phyloP scores from a whole-genome alignment of 2,113 vertebrate species.

The Mystacornis crossleyi region DNA sequence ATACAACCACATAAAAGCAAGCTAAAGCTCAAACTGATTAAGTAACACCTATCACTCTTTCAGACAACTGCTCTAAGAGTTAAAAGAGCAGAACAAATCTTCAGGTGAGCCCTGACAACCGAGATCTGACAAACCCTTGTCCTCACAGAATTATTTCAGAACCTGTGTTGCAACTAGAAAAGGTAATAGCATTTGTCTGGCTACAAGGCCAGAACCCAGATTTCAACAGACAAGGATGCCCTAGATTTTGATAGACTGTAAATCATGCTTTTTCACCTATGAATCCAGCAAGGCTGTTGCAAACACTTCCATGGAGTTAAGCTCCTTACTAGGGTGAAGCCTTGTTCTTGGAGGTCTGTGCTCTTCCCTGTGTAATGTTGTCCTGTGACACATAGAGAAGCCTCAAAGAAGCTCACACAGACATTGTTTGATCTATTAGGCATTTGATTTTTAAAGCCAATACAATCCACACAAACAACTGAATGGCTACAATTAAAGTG shows the following conservation, averaged over 20 bases:
- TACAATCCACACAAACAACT: background rate
- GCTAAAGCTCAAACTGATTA: background rate
- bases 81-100: background rate
- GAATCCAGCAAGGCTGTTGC: background rate
- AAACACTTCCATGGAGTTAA: background rate
- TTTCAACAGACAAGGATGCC: background rate
- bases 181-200: background rate
- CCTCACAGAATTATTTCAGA: background rate
- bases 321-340: background rate
- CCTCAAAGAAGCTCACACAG: background rate
- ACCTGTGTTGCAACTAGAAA: background rate
- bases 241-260: background rate
- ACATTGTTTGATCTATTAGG: background rate
- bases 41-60: background rate
- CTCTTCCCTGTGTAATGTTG: background rate
- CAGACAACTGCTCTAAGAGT: background rate
- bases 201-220: background rate
- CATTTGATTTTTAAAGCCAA: background rate
- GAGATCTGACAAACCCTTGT: background rate
- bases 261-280: background rate
- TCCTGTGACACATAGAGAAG: accelerated
- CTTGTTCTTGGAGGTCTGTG: background rate
- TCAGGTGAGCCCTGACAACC: background rate
- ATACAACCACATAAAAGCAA: background rate
- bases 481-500: background rate